These are phyloP conservation scores for Serranus cabrilla DNA, from an alignment of 2,797 vertebrate species.

Conservation along the genomic window DNA sequence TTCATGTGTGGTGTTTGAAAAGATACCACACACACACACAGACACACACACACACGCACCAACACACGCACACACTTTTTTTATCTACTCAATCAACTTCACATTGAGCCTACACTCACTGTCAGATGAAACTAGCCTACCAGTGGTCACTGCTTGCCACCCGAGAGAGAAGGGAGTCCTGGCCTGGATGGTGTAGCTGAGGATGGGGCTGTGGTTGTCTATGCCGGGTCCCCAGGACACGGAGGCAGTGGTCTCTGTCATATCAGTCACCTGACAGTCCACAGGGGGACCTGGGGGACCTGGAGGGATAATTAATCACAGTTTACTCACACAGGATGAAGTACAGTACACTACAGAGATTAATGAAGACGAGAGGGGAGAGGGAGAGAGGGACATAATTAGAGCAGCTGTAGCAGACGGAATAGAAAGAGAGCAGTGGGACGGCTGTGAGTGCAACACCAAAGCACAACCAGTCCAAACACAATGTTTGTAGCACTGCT, in stretches of 20 bases:
- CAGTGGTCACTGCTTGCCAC: conserved; percentile 94
- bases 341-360: conserved; percentile 6
- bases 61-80: neutral
- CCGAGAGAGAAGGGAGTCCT: conserved; percentile 94
- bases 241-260: conserved; percentile 91
- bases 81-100: conserved; percentile 21
- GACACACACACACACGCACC: neutral
- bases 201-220: conserved; percentile 94
- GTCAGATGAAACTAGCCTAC: conserved; percentile 75
- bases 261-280: conserved; percentile 90
- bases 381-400: neutral
- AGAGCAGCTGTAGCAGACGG: neutral
- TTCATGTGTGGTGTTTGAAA: conserved; percentile 46
- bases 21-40: neutral
- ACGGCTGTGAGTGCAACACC: neutral
- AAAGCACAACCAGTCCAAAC: neutral
- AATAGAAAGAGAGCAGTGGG: conserved; percentile 4
- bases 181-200: conserved; percentile 91
- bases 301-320: conserved; percentile 61
- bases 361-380: conserved; percentile 33
- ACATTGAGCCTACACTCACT: conserved; percentile 21
- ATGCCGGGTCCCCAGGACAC: conserved; percentile 92
- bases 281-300: conserved; percentile 93
- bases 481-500: neutral
- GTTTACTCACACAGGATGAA: conserved; percentile 16